Conservation (phyloP, 2,888 invertebrate genomes). For the Synergus laeviventris region DNA sequence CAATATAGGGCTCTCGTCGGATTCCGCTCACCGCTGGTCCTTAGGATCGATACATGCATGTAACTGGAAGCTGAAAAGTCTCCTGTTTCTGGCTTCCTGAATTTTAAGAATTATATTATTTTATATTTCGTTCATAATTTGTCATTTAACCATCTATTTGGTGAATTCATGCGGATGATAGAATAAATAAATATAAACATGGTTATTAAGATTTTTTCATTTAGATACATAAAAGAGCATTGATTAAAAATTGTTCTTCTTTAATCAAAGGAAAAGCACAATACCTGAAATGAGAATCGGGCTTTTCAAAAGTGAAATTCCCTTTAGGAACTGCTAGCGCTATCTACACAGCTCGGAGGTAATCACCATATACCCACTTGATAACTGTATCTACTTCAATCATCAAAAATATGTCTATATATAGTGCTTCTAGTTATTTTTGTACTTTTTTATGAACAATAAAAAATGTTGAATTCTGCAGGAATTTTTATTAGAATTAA, state of each 20-base stretch:
- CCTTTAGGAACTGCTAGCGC: neutral
- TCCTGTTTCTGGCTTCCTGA: neutral
- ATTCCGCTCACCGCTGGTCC: slow-evolving; percentile 33
- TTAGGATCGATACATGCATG: slow-evolving; percentile 43
- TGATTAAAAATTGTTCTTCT: neutral
- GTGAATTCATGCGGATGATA: no score
- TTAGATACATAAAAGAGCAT: no score
- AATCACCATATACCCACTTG: neutral
- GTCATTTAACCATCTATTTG: no score
- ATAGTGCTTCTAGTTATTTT: no score
- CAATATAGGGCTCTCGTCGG: slow-evolving; percentile 12
- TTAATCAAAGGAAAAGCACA: neutral
- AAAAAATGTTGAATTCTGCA: no score
- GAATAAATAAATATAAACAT: no score
- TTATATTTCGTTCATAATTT: neutral
- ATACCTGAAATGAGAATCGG: neutral
- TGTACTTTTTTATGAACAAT: no score
- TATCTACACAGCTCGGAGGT: neutral
- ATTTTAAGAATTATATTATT: neutral
- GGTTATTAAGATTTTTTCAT: no score
- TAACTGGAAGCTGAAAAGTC: slow-evolving; percentile 9
- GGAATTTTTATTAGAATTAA: no score
- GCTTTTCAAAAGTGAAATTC: neutral
- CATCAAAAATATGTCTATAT: no score
- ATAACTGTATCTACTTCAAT: neutral